phyloP scores from a whole-genome alignment of 2,888 invertebrate genomes.

The Gonocerus acuteangulatus region DNA sequence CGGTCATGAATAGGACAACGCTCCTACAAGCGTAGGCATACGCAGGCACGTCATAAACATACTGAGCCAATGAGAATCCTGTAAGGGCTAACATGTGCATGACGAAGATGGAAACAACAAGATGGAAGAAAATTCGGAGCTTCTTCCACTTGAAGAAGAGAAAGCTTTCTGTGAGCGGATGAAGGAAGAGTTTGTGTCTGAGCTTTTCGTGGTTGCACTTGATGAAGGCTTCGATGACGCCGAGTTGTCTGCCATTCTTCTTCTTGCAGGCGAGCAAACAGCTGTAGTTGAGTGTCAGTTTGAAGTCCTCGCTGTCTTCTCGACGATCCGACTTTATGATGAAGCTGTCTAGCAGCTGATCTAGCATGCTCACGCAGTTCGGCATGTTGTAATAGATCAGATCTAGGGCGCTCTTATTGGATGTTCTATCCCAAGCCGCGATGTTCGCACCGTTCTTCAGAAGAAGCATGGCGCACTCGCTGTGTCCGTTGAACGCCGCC shows the following conservation, averaged over 20 bases:
- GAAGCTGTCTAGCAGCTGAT: conserved; percentile 49
- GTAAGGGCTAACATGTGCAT: conserved; percentile 49
- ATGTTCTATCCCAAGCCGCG: conserved; percentile 42
- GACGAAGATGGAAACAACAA: conserved; percentile 47
- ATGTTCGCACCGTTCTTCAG: conserved; percentile 47
- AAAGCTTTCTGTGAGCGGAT: conserved; percentile 53
- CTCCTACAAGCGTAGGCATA: not conserved
- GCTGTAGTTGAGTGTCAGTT: conserved; percentile 47
- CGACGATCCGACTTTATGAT: conserved; percentile 46
- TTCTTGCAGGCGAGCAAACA: conserved; percentile 41
- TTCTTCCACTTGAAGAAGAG: conserved; percentile 52
- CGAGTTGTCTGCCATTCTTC: conserved; percentile 46
- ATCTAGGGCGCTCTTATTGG: conserved; percentile 45
- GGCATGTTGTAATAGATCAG: conserved; percentile 49
- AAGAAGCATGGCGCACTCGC: conserved; percentile 50
- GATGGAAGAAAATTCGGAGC: conserved; percentile 49
- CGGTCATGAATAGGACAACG: not conserved
- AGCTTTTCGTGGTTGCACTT: conserved; percentile 49
- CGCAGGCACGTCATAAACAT: not conserved
- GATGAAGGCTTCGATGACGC: conserved; percentile 49
- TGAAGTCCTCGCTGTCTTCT: conserved; percentile 39
- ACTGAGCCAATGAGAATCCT: conserved; percentile 42
- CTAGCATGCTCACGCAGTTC: conserved; percentile 49
- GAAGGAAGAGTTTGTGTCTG: conserved; percentile 49
- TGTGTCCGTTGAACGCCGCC: conserved; percentile 52